phyloP scores from a whole-genome alignment of 1,140 invertebrate genomes.

The Ceratina australensis region DNA sequence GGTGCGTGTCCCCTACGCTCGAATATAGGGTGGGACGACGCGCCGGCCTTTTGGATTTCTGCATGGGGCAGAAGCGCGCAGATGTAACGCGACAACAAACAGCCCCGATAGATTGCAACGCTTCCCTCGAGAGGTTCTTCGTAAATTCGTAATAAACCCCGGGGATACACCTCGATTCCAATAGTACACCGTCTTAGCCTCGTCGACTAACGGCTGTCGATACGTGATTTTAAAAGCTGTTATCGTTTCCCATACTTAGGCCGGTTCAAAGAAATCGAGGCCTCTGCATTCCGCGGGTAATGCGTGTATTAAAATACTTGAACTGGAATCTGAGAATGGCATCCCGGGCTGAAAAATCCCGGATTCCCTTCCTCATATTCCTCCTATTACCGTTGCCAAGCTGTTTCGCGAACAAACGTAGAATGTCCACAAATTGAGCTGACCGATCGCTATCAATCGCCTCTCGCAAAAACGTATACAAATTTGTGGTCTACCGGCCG shows the following conservation, averaged over 20 bases:
- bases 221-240: background rate
- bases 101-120: conserved; percentile 73
- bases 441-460: background rate
- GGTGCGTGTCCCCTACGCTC: conserved; percentile 55
- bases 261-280: background rate
- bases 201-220: background rate
- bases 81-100: conserved; percentile 79
- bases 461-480: conserved; percentile 4
- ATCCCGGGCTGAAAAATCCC: background rate
- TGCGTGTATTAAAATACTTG: background rate
- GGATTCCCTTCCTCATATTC: conserved; percentile 11
- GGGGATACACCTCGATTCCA: conserved; percentile 45
- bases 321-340: background rate
- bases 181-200: conserved; percentile 28
- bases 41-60: conserved; percentile 55
- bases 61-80: conserved; percentile 72
- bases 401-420: background rate
- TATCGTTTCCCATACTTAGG: too few relatives aligned
- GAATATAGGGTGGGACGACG: conserved; percentile 64
- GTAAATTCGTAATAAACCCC: conserved; percentile 67
- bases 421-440: background rate
- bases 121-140: conserved; percentile 66
- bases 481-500: conserved; percentile 18
- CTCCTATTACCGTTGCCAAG: background rate
- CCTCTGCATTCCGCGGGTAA: background rate